A percentile compares a stretch with the other conserved stretches of the same genome.
Evolutionary conservation across 2,888 invertebrate genomes (phyloP).

Genomic region (Syrista parreyssii): DNA sequence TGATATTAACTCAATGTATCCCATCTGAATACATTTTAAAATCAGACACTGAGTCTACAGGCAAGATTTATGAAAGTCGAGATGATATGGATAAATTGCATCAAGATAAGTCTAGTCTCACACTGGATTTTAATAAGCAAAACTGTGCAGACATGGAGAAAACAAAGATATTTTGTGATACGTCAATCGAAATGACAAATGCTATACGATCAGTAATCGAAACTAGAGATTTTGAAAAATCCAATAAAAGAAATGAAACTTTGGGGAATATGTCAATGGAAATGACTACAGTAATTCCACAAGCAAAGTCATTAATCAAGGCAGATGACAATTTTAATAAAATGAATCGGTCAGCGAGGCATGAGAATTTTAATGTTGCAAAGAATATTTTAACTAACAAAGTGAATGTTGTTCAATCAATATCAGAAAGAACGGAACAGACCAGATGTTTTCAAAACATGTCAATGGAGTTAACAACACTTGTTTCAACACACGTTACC

Average conservation of each 20-base stretch:
- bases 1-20: neutral
- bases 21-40: neutral
- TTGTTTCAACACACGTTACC: conserved; percentile 2
- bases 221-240: too few species aligned
- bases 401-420: neutral
- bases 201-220: neutral
- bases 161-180: conserved; percentile 18
- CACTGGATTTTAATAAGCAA: neutral
- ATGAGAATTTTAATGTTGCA: neutral
- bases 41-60: neutral
- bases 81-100: neutral
- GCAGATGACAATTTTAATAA: neutral
- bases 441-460: conserved; percentile 6
- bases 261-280: too few species aligned
- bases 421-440: neutral
- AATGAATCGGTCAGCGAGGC: neutral
- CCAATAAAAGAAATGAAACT: too few species aligned
- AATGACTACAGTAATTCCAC: too few species aligned
- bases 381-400: neutral
- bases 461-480: conserved; percentile 30
- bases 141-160: conserved; percentile 10
- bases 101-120: neutral
- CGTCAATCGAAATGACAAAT: conserved; percentile 5
- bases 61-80: neutral
- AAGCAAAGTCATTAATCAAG: neutral